Conservation (phyloP, 30 jellyfish, hydroid and myxozoan genomes). For the Turritopsis rubra region DNA sequence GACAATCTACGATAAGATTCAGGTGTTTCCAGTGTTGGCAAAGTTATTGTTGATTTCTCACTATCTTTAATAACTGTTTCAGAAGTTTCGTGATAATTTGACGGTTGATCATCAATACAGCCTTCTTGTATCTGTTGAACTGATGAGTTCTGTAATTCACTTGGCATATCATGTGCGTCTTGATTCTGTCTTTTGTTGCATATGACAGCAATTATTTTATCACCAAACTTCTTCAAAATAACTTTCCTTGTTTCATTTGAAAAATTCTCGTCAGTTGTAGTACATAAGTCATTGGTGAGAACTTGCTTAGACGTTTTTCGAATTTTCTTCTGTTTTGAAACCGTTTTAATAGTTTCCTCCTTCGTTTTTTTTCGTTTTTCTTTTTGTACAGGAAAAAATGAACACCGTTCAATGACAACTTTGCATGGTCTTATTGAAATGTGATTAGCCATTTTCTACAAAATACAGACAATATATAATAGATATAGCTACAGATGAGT, state of each 20-base stretch:
- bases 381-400: background rate
- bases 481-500: background rate
- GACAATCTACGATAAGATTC: background rate
- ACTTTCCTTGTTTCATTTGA: slow-evolving; percentile 1
- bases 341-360: background rate
- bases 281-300: background rate
- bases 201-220: slow-evolving; percentile 4
- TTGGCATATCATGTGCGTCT: background rate
- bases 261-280: background rate
- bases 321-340: background rate
- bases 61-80: too few relatives aligned
- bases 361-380: background rate
- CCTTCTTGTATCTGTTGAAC: background rate
- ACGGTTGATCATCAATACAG: background rate
- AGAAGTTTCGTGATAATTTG: background rate
- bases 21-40: slow-evolving; percentile 2
- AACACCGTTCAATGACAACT: background rate
- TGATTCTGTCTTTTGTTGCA: background rate
- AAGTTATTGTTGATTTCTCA: background rate
- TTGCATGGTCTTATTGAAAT: background rate
- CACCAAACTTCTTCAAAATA: slow-evolving; percentile 6
- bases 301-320: background rate
- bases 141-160: background rate
- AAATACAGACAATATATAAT: too few relatives aligned
- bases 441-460: background rate